These are phyloP conservation scores for Antheraea mylitta DNA, from an alignment of 1,140 invertebrate species.

Conservation along the genomic window DNA sequence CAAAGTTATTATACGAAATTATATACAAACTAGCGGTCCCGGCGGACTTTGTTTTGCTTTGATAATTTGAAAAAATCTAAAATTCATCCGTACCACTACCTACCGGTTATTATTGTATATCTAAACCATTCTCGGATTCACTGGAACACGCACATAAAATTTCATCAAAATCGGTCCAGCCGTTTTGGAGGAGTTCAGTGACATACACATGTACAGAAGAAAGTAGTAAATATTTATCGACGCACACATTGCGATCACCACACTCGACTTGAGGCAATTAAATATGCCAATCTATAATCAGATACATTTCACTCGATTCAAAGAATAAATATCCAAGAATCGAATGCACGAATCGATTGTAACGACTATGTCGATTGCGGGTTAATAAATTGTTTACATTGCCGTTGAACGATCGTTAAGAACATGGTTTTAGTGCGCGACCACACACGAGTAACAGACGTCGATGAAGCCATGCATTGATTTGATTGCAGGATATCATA, in stretches of 20 bases:
- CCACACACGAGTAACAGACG: conserved; percentile 64
- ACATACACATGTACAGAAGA: no score
- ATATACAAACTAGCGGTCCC: no score
- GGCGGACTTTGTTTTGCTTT: no score
- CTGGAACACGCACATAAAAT: no score
- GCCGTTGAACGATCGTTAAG: conserved; percentile 57
- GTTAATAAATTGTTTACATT: conserved; percentile 67
- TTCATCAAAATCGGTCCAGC: no score
- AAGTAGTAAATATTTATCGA: no score
- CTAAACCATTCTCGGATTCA: no score
- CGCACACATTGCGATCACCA: neutral
- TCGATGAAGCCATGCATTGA: conserved; percentile 63
- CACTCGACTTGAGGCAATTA: conserved; percentile 33
- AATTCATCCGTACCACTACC: no score
- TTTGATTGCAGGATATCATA: conserved; percentile 75
- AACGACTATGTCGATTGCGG: conserved; percentile 59
- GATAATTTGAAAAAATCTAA: no score
- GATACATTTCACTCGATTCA: conserved; percentile 37
- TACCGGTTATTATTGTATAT: no score
- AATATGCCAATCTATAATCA: conserved; percentile 37
- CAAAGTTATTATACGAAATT: no score
- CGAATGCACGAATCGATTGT: conserved; percentile 51
- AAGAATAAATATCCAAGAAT: conserved; percentile 39
- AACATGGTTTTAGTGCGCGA: conserved; percentile 66
- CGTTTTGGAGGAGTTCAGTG: no score